Evolutionary conservation across 1,140 invertebrate species (phyloP), one percentile per base, ranked within the genome.

Genomic region (Drosophila hydei): DNA sequence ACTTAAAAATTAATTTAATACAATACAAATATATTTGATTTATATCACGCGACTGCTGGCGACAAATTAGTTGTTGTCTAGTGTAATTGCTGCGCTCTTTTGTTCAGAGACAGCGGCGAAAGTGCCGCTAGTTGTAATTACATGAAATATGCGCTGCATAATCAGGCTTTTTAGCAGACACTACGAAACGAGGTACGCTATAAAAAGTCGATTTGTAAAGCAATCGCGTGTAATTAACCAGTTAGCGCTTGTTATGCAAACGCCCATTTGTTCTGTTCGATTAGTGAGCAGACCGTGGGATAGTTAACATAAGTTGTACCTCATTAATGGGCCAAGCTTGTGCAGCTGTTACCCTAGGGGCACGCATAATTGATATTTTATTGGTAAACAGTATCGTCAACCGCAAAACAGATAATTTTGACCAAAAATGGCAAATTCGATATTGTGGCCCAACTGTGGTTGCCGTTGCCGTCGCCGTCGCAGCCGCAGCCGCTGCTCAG

Each of bases 161-260:
- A 81, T 72, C 64, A 81, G 61, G 74, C 19, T 69, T 80, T 78
- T 87, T 85, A 88, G 74, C 81, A 72, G n/a, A n/a, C n/a, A n/a
- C n/a, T n/a, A n/a, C n/a, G n/a, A n/a, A 33, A 11, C 30, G 9
- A 33, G 30, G 25, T 81, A 71, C 71, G 75, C 48, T 43, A 50
- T 63, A 59, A 73, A 59, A 68, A 27, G 48, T 68, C 25, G 30
- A 54, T 60, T 18, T 72, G 70, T 68, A 54, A 75, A 80, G 80
- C 48, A 83, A 87, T 87, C 81, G 67, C 74, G 8, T 40, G 72
- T 78, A 88, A 87, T 87, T 89, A 87, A 72, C 83, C 83, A 76
- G 75, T 89, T 88, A 87, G 58, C 79, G 84, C 83, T 89, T 89
- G 79, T 83, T 87, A 87, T 87, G 80, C 84, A 87, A 63, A 73